phyloP scores from a whole-genome alignment of 2,797 vertebrate genomes.

The Gallirallus australis region DNA sequence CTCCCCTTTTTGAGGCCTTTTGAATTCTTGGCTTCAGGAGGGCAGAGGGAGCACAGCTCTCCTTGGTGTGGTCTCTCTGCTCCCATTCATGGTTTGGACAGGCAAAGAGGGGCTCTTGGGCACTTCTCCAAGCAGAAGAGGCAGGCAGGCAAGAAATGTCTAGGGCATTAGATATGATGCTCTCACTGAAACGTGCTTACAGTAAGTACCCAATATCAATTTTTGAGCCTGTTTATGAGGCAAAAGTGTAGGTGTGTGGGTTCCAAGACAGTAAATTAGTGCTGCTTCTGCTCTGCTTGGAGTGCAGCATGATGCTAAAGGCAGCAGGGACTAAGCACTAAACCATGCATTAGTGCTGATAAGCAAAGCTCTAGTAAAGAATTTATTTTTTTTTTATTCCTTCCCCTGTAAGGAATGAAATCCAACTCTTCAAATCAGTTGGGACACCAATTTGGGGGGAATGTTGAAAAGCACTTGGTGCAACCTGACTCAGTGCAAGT shows the following conservation, averaged over 20 bases:
- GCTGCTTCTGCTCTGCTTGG: background rate
- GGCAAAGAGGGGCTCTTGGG: background rate
- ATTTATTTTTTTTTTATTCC: background rate
- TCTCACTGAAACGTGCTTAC: background rate
- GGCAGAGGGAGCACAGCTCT: background rate
- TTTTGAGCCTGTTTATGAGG: background rate
- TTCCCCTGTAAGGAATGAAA: background rate
- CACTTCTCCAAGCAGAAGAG: background rate
- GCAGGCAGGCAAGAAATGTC: background rate
- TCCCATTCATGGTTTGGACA: background rate
- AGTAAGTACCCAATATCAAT: background rate
- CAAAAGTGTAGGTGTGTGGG: background rate
- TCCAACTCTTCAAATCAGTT: background rate
- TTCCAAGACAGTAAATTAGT: background rate
- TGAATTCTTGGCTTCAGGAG: background rate
- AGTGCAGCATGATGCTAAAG: background rate
- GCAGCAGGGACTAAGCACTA: background rate
- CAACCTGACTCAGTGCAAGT: background rate
- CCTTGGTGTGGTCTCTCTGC: background rate
- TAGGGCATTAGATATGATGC: fast-evolving
- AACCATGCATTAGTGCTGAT: background rate
- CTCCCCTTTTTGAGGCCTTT: background rate
- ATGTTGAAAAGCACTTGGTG: background rate
- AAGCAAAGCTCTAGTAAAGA: background rate
- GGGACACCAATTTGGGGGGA: background rate